phyloP scores from a whole-genome alignment of 2,113 vertebrate species.

The Misgurnus mizolepis region DNA sequence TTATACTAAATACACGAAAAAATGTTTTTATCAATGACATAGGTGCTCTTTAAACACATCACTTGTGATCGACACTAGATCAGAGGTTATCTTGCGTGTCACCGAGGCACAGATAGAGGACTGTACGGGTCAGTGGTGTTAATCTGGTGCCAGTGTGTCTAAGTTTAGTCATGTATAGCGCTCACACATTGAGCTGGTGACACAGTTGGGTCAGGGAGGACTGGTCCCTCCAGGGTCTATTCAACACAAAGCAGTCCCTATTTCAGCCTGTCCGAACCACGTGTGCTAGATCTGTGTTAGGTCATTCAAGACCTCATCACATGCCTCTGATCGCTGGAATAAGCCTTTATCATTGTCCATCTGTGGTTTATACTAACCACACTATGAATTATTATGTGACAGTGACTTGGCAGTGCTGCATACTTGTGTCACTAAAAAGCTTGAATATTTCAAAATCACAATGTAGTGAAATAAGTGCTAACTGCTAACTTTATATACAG shows the following conservation, averaged over 20 bases:
- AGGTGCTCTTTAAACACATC: too few relatives aligned
- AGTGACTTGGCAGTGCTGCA: not conserved
- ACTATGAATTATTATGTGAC: not conserved
- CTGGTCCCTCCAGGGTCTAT: conserved; percentile 48
- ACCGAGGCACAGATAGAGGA: not conserved
- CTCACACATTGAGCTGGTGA: conserved; percentile 53
- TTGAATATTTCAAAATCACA: not conserved
- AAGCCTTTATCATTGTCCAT: conserved; percentile 11
- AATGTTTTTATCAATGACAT: too few relatives aligned
- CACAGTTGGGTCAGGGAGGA: conserved; percentile 59
- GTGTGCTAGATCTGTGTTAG: conserved; percentile 18
- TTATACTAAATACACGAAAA: too few relatives aligned
- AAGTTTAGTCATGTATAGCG: not conserved
- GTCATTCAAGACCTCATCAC: conserved; percentile 20
- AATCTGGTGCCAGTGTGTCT: conserved; percentile 12
- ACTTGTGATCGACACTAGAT: not conserved
- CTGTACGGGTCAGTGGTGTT: not conserved
- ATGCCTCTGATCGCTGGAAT: not conserved
- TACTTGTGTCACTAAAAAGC: not conserved
- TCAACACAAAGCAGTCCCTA: conserved; percentile 65
- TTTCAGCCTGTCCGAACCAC: conserved; percentile 20
- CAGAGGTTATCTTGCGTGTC: not conserved
- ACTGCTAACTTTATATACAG: too few relatives aligned
- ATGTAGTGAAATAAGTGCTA: too few relatives aligned
- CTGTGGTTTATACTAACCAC: not conserved